These are phyloP conservation scores for Setipinna tenuifilis DNA, from an alignment of 2,797 vertebrate genomes.

Conservation along the genomic window DNA sequence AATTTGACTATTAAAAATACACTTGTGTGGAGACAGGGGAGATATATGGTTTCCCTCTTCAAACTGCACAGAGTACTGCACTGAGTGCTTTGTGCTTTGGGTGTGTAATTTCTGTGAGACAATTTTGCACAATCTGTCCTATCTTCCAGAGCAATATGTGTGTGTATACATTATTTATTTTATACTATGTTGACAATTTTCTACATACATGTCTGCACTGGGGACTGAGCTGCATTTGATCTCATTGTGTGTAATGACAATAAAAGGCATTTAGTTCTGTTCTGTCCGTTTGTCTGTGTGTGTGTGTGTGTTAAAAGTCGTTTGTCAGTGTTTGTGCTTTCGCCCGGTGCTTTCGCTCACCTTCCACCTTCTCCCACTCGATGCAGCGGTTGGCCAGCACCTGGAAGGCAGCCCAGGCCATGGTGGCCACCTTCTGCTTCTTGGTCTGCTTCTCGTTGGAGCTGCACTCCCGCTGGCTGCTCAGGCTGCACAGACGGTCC, in stretches of 20 bases:
- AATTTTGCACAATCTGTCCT: too few species aligned
- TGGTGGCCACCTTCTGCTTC: slow-evolving; percentile 97
- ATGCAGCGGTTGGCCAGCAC: slow-evolving; percentile 97
- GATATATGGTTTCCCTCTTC: background rate
- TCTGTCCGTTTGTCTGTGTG: background rate
- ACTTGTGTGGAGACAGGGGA: background rate
- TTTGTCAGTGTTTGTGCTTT: background rate
- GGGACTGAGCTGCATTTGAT: too few species aligned
- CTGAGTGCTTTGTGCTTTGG: too few species aligned
- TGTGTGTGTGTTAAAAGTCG: background rate
- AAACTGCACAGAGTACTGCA: background rate
- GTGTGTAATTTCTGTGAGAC: background rate
- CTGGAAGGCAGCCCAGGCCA: slow-evolving; percentile 99
- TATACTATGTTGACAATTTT: too few species aligned
- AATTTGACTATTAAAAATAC: background rate
- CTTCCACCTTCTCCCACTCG: slow-evolving; percentile 99
- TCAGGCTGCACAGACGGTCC: slow-evolving; percentile 94
- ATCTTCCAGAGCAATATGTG: background rate
- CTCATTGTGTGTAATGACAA: too few species aligned
- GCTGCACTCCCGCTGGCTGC: slow-evolving; percentile 92
- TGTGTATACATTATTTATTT: too few species aligned
- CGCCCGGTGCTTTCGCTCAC: slow-evolving; percentile 64
- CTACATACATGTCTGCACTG: too few species aligned
- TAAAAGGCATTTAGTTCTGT: too few species aligned
- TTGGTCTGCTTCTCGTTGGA: slow-evolving; percentile 97